Evolutionary conservation across 2,888 invertebrate genomes (phyloP), one percentile per base, ranked within the genome.

Genomic region (Endomychus coccineus): DNA sequence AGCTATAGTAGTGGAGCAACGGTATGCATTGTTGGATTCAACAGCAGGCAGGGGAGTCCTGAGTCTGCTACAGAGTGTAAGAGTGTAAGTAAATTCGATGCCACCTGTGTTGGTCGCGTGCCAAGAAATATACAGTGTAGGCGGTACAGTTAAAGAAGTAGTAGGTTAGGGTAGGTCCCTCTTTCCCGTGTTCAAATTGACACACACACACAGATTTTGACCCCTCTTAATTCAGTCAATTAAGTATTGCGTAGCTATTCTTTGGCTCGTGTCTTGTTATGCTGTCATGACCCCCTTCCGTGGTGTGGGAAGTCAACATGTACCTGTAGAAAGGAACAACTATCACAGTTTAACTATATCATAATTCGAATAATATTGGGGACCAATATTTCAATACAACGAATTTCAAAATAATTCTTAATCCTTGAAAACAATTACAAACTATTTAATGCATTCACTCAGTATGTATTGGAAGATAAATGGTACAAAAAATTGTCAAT

Each of bases 41-140:
- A 19, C 21, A 19, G n/a, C 21, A 19, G 21, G 21, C 6, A n/a
- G 6, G n/a, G n/a, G n/a, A n/a, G n/a, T n/a, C n/a, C n/a, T n/a
- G n/a, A n/a, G n/a, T n/a, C n/a, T n/a, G n/a, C n/a, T n/a, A n/a
- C n/a, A n/a, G n/a, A n/a, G n/a, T n/a, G n/a, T n/a, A n/a, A n/a
- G n/a, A n/a, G n/a, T n/a, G n/a, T n/a, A n/a, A 14, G 28, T 16
- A 14, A 30, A 37, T 31, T 17, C 31, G 15, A 25, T 31, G 31
- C 36, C 36, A 37, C 36, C 36, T 38, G 38, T 16, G 38, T 24
- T 38, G 34, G 38, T 38, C 38, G 38, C 38, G 38, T 38, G 38
- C 38, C 38, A 38, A 34, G 33, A 23, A 38, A 25, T 24, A 24
- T 19, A 30, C 15, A 34, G 36, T 25, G 36, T 38, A 30, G 38